These are phyloP conservation scores for Sepiola atlantica DNA, from an alignment of 2,888 invertebrate genomes.

Conservation along the genomic window DNA sequence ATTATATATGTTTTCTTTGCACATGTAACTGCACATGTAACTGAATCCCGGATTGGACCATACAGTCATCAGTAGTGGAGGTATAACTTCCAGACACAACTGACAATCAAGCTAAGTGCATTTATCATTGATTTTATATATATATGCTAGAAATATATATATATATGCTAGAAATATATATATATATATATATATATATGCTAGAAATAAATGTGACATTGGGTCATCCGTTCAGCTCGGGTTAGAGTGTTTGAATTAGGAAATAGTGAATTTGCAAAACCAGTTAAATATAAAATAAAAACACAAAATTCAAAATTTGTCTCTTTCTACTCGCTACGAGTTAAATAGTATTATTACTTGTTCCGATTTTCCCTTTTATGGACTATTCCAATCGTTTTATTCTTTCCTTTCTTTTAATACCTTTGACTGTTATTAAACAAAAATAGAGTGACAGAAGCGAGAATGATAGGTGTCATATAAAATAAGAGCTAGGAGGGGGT, in stretches of 20 bases:
- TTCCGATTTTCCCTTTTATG: no score
- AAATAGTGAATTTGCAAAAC: neutral
- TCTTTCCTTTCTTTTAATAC: neutral
- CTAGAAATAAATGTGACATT: neutral
- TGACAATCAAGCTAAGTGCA: neutral
- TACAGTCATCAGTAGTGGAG: neutral
- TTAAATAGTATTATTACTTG: no score
- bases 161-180: neutral
- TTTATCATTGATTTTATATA: no score
- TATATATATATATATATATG: neutral
- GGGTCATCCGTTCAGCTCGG: neutral
- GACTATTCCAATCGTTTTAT: no score
- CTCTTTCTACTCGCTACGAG: no score
- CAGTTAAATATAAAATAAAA: neutral
- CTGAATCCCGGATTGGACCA: neutral
- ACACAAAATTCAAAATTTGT: no score
- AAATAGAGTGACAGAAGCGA: neutral
- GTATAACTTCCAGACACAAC: neutral
- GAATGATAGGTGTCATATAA: neutral
- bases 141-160: slow-evolving; percentile 32
- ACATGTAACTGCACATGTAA: neutral
- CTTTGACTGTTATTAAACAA: neutral
- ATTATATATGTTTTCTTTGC: neutral
- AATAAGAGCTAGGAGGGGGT: neutral
- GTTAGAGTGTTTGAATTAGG: neutral